Base-by-base conservation (phyloP, 2,797 vertebrate species). In the Chromis chromis region DNA sequence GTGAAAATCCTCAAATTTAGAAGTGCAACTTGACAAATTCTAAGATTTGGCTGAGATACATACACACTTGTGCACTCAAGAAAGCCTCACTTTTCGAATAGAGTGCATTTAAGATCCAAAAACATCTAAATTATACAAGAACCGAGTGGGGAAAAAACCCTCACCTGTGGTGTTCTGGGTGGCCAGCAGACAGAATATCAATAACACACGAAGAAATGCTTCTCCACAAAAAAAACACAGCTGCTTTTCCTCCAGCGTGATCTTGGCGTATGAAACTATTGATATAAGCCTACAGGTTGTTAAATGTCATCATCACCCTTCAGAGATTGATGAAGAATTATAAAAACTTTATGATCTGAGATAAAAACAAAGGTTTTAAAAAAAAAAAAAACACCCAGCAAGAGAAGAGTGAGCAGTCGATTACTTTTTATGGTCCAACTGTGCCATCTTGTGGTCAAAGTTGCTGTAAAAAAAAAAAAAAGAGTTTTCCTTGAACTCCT, bases 361-460 rank as follows among this genome's bases (percentile, higher is more conserved):
- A 66, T 67, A 48, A 75, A n/a, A 76, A 71, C 53, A 65, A 83
- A 85, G 56, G n/a, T 22, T 22, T 27, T 12, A 49, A 48, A 61
- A 27, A n/a, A 49, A 46, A 52, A 66, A 75, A 24, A 42, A 21
- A 3, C 55, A 55, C 14, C 42, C 17, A 19, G 42, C 42, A 49
- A 17, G 36, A 22, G 21, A 33, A 60, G 14, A 54, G 14, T 3
- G 4, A 57, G 44, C 36, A 10, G 16, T 44, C 13, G 46, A 22
- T n/a, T 4, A 2, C 0, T 57, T 77, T 85, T 68, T 39, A 39
- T 77, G 65, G 76, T 92, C 53, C 83, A 86, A 88, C 80, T 71
- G 14, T 84, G 91, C 93, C 94, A 94, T 91, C 94, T 94, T 83
- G 93, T 94, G 94, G 93, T 81, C 40, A 54, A 50, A 70, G 5